These are phyloP conservation scores for Quadroppia sp. DNA, from an alignment of 2,888 invertebrate genomes.

Conservation along the genomic window DNA sequence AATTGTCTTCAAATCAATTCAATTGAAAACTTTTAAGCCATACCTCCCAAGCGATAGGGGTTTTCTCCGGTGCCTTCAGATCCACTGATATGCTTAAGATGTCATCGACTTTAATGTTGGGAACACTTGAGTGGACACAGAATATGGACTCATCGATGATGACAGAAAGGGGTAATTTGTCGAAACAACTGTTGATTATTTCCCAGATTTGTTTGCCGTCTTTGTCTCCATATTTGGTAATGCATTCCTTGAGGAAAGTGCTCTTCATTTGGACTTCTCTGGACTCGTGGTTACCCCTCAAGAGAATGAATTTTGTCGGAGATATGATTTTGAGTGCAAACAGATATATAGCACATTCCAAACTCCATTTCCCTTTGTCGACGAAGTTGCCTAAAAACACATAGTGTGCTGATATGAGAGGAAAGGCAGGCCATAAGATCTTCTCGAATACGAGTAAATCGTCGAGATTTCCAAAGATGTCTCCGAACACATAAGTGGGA, in stretches of 20 bases:
- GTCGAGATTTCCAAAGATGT: conserved; percentile 68
- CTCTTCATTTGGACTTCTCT: conserved; percentile 64
- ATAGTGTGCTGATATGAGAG: conserved; percentile 62
- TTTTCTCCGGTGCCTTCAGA: conserved; percentile 62
- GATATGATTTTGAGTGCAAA: conserved; percentile 67
- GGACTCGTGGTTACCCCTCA: conserved; percentile 69
- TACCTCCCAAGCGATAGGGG: conserved; percentile 71
- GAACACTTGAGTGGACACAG: conserved; percentile 75
- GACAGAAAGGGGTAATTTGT: conserved; percentile 68
- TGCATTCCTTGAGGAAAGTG: conserved; percentile 68
- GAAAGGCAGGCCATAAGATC: conserved; percentile 66
- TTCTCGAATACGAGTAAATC: conserved; percentile 62
- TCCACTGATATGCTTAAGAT: conserved; percentile 66
- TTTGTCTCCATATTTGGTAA: conserved; percentile 63
- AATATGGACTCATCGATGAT: conserved; percentile 70
- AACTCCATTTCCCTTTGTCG: conserved; percentile 65
- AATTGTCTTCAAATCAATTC: background rate
- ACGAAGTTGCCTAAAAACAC: conserved; percentile 73
- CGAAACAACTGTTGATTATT: conserved; percentile 66
- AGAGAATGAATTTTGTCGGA: conserved; percentile 62
- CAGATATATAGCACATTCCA: conserved; percentile 60
- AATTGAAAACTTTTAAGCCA: conserved; percentile 58
- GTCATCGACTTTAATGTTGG: conserved; percentile 55
- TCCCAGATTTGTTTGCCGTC: conserved; percentile 65
- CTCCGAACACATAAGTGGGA: conserved; percentile 63